Base-by-base conservation (phyloP, 2,888 invertebrate species). In the Dynastes maya region DNA sequence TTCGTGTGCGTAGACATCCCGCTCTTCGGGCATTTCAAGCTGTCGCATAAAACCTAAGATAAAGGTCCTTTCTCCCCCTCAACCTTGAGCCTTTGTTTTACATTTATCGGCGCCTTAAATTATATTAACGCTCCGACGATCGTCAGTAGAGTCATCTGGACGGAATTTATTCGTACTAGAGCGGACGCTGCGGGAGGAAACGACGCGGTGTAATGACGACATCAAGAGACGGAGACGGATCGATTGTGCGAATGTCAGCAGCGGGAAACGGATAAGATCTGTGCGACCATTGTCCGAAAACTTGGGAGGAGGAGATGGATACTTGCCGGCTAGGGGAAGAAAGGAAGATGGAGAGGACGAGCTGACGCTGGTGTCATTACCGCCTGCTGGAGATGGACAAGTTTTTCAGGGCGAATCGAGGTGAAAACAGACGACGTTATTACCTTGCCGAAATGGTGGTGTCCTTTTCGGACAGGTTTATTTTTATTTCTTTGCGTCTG, bases 31-130 rank as follows among this genome's bases (percentile, higher is more conserved):
- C 63, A 29, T 32, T 63, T 63, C 63, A 63, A 63, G 29, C 32
- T 29, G 63, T 32, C 63, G 32, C 29, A 29, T 63, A 63, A 63
- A 63, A 32, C 63, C 13, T 32, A 27, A 55, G 55, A 55, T 55
- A 55, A 16, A 22, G 16, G 61, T 63, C 29, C 29, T 63, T 63
- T 63, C 32, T 27, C 63, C 5, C 45, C 40, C 13, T 45, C 65
- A n/a, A 45, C 13, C 40, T 16, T 45, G n/a, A 8, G 22, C 51
- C 22, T 16, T 49, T 68, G 68, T 68, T 68, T 68, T 68, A 68
- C 68, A 68, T 68, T 68, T 68, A 68, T 68, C 68, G 68, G 51
- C 27, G 49, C 51, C 68, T 68, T 68, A 68, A 68, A 49, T 68
- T 49, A 68, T 29, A 68, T 68, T 68, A 68, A 68, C 68, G 68